Evolutionary conservation across 1,140 invertebrate genomes (phyloP), one percentile per base, ranked within the genome.

Genomic region (Gryon sp.): DNA sequence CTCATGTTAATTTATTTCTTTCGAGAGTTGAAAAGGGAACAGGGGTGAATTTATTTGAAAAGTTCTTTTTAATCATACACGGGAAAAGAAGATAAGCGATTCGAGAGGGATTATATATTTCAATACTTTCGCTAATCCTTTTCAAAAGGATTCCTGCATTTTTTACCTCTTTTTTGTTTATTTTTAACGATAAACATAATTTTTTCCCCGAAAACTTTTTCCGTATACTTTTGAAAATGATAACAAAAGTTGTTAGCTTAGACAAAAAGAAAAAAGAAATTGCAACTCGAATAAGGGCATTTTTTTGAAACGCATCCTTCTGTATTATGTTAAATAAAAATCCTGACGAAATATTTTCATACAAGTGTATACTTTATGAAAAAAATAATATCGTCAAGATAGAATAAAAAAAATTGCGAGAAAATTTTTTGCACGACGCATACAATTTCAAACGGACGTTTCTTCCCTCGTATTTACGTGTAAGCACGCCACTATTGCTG

Each of bases 361-460:
- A 19, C 15, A 9, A 16, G 24, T 5, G n/a, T 53, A 65, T 43
- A 26, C 34, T 52, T 50, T 11, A 50, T 22, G 9, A 14, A 52
- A 32, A 14, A 45, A 55, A 9, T 66, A 53, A 18, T 36, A 57
- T n/a, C n/a, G 57, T 34, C 28, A 57, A 57, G n/a, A 16, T 34
- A 28, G 45, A 14, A n/a, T 24, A 19, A 50, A 11, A 12, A 7
- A 18, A 52, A 48, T 43, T 53, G 60, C 36, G 15, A 43, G 36
- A 36, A 16, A 48, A 55, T 48, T 63, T 63, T 63, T 46, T 18
- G 11, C 22, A 26, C 32, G 24, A 16, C 28, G 36, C 40, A 73
- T 73, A n/a, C n/a, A 63, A 57, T 73, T 63, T 63, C 15, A 15
- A 63, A 9, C 53, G 32, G 41, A 28, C 45, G 45, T 36, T 60